phyloP scores from a whole-genome alignment of 2,888 invertebrate genomes.

The Nomada goodeniana region DNA sequence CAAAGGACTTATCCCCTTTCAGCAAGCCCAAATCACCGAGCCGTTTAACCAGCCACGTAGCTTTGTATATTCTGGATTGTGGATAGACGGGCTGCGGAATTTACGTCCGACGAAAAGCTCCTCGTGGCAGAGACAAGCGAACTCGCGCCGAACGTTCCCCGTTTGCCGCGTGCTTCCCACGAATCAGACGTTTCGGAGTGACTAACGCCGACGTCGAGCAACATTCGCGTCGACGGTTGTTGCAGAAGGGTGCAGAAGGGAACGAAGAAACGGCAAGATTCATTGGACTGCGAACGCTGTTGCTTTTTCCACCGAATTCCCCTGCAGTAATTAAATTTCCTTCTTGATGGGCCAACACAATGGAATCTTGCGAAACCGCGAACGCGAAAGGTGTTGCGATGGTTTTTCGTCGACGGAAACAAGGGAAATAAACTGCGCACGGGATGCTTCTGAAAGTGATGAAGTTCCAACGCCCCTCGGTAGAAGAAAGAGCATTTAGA shows the following conservation, averaged over 20 bases:
- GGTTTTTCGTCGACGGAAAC: not conserved
- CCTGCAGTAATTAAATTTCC: conserved; percentile 38
- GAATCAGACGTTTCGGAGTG: conserved; percentile 29
- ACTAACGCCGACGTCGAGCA: conserved; percentile 14
- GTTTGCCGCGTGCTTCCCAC: conserved; percentile 13
- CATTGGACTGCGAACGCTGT: conserved; percentile 2
- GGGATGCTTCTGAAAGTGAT: not conserved
- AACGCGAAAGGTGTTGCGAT: not conserved
- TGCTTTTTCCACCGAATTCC: conserved; percentile 16
- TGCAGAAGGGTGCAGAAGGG: not conserved
- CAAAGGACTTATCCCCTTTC: conserved; percentile 63
- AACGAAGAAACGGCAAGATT: conserved; percentile 35
- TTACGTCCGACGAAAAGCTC: conserved; percentile 54
- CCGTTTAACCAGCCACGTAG: conserved; percentile 55
- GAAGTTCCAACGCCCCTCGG: conserved; percentile 19
- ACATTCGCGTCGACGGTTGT: not conserved
- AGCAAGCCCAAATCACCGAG: conserved; percentile 34
- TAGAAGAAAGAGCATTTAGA: conserved; percentile 2
- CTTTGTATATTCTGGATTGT: conserved; percentile 59
- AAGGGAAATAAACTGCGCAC: not conserved
- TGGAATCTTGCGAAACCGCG: conserved; percentile 21
- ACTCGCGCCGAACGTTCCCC: conserved; percentile 5
- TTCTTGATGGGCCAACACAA: not conserved
- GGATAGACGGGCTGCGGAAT: conserved; percentile 51
- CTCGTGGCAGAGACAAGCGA: conserved; percentile 26